Base-by-base conservation (phyloP, 2,113 vertebrate species). In the Aegithalos caudatus region DNA sequence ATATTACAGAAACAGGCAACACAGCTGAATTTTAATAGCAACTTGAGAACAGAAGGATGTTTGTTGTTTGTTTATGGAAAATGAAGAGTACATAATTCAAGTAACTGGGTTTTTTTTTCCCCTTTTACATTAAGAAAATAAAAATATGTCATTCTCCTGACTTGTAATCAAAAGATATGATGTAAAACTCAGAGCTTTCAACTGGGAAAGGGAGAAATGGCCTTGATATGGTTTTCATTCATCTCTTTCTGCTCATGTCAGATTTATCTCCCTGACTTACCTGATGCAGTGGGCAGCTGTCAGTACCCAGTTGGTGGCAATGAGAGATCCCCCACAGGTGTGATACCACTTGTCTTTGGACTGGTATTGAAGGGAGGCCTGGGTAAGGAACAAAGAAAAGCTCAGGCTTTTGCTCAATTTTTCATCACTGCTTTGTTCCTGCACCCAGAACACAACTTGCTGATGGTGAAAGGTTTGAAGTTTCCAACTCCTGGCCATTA, bases 231-330 rank as follows among this genome's bases (percentile, higher is more conserved):
- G 13, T 50, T 92, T 64, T 71, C 29, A 24, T 29, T 64, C 13
- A 20, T 19, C 14, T 37, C 0, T 27, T 21, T 24, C 57, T 23
- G 45, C 31, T 66, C 27, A 4, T 1, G 10, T 9, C 40, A 54
- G 35, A 3, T 35, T 45, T 24, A 2, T 2, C 25, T 37, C 9
- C 7, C 0, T 16, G 3, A 1, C 19, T 37, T 95, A 98, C 98
- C 97, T 96, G 94, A 98, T 97, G 91, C 98, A 98, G 91, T 98
- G 97, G 29, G 98, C 98, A 7, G 98, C 98, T 5, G 98, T 98
- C 92, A 98, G 2, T 12, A 98, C 97, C 98, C 98, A 98, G 83
- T 92, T 97, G 24, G 57, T 79, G 58, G 92, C 86, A 35, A 98
- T 97, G 78, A 98, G 96, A 48, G 94, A 86, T 54, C 97, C 98